phyloP scores from a whole-genome alignment of 2,888 invertebrate genomes.

The Amblyteles armatorius region DNA sequence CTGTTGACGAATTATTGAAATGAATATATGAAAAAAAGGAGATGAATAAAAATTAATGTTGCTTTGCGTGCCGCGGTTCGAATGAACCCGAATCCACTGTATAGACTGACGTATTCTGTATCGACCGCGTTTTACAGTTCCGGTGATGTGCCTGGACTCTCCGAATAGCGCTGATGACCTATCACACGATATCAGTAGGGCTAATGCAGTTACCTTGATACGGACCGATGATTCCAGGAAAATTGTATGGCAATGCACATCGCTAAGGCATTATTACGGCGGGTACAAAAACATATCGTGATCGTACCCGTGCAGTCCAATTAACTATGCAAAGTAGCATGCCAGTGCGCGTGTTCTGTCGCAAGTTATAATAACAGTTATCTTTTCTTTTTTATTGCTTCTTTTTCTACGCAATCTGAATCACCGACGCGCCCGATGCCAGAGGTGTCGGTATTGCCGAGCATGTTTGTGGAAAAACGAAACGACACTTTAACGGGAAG shows the following conservation, averaged over 20 bases:
- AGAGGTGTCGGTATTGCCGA: no score
- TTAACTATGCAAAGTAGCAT: constrained; percentile 5
- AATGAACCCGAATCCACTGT: no score
- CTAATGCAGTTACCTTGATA: neutral
- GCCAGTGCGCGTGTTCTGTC: neutral
- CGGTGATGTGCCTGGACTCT: neutral
- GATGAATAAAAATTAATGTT: neutral
- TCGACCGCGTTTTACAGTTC: neutral
- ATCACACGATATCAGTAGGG: neutral
- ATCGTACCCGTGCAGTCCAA: neutral
- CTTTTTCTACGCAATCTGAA: neutral
- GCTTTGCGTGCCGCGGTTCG: no score
- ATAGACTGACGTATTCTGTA: neutral
- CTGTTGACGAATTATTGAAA: neutral
- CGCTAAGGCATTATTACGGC: neutral
- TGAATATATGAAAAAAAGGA: neutral
- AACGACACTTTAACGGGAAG: no score
- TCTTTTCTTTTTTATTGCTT: neutral
- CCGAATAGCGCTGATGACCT: neutral
- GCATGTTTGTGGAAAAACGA: no score
- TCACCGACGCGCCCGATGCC: no score
- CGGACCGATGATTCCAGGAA: neutral
- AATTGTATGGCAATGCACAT: neutral
- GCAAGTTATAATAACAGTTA: neutral
- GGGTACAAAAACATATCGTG: neutral